A percentile compares a stretch with the other conserved stretches of the same genome.
These are phyloP conservation scores for Neodiprion lecontei DNA, from an alignment of 1,140 invertebrate species.

Conservation along the genomic window DNA sequence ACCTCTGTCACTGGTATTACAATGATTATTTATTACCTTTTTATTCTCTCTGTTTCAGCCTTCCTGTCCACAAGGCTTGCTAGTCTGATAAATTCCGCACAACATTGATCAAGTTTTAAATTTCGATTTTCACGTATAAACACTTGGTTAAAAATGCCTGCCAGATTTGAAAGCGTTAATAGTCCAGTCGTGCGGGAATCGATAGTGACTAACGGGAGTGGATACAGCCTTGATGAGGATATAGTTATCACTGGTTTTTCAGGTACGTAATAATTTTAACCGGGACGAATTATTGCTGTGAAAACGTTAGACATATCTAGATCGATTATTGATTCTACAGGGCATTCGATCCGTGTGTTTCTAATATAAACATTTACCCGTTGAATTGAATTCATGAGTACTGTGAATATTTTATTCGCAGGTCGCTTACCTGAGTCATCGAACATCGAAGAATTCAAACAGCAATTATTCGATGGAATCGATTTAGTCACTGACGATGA, in stretches of 20 bases:
- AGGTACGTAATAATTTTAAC: conserved; percentile 46
- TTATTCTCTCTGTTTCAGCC: conserved; percentile 40
- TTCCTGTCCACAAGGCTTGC: conserved; percentile 48
- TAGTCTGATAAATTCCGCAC: conserved; percentile 32
- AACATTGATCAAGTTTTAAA: conserved; percentile 3
- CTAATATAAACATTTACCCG: too few relatives aligned
- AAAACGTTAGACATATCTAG: too few relatives aligned
- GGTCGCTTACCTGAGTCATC: conserved; percentile 87
- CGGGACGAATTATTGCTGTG: too few relatives aligned
- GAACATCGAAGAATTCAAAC: conserved; percentile 87
- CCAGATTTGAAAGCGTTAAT: conserved; percentile 62
- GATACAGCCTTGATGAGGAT: conserved; percentile 67
- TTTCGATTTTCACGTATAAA: neutral
- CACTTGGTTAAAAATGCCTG: conserved; percentile 63
- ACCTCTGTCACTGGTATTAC: too few relatives aligned
- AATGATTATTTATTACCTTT: conserved; percentile 2
- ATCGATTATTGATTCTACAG: too few relatives aligned
- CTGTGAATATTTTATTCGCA: conserved; percentile 24
- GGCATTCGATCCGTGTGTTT: too few relatives aligned
- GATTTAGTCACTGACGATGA: conserved; percentile 91
- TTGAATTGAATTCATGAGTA: neutral
- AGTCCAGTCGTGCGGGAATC: conserved; percentile 46
- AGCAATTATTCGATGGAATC: conserved; percentile 83
- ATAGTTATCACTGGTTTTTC: conserved; percentile 90
- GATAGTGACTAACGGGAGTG: conserved; percentile 44